Base-by-base conservation (phyloP, 2,797 vertebrate species). In the Siniperca undulata region DNA sequence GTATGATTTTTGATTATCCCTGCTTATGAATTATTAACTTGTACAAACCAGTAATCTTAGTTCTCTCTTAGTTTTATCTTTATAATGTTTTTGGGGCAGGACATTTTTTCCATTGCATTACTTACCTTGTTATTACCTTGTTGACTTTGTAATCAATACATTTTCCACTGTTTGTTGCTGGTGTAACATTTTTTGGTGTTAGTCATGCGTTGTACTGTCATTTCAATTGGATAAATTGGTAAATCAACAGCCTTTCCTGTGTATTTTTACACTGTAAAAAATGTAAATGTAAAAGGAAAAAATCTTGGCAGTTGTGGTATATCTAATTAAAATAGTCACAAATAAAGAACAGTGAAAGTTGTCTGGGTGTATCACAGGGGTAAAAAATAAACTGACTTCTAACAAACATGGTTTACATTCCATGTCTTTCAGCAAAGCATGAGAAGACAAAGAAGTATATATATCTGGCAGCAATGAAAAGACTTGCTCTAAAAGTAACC, bases 351-450 rank as follows among this genome's bases (percentile, higher is more conserved):
- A 40, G 11, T 46, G 1, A 38, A 75, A 12, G 14, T 22, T 34
- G 5, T 17, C 36, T 62, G 3, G 27, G 11, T 30, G 17, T 67
- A 61, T 71, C 6, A 40, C 16, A 76, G 34, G 56, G 2, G 59
- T 44, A 71, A 77, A 62, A 79, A 74, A 72, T 53, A 69, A 0
- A 78, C 42, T 53, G 38, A 69, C 53, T 66, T 59, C 53, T 16
- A 52, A 52, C 64, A 77, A 62, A 44, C 27, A 12, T 52, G 68
- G 50, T 72, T 82, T 56, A n/a, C n/a, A 68, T 14, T 60, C 10
- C 40, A 9, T 69, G 61, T 10, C 44, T 70, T 73, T 74, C 19
- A 24, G 69, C 3, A 55, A 84, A 61, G 10, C 42, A 74, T 20
- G 40, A 68, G 34, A 24, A 73, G 5, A 62, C 34, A 78, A 70